Evolutionary conservation across 2,113 vertebrate species (phyloP), one percentile per base, ranked within the genome.

Genomic region (Capra hircus): DNA sequence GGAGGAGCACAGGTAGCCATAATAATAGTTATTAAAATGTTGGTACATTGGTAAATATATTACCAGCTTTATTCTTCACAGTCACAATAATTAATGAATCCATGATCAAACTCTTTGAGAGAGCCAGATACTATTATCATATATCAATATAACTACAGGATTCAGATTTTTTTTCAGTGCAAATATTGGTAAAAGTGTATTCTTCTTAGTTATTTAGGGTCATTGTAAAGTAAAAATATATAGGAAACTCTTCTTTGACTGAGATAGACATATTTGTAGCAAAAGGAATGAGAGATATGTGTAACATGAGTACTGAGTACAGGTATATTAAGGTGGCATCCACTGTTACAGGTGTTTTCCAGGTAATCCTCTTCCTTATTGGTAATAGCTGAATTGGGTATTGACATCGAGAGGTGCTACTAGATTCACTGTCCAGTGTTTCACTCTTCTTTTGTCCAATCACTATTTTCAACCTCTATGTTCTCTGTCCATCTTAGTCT

Each of bases 21-120:
- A 93, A 40, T 45, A 93, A 82, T 90, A 48, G n/a, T 80, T 71
- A 27, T 88, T 92, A 82, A 92, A 87, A 84, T 96, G 27, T 82
- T 53, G 23, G 12, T 50, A 33, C 52, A 81, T 93, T 90, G 14
- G 28, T 36, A 53, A 64, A 57, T 81, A 33, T 71, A 77, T 87
- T 90, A 60, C 8, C 21, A 94, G 74, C 60, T 7, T 92, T n/a
- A 40, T 90, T 89, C 48, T 89, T 94, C 53, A 88, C 59, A 87
- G 50, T 93, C 90, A 82, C 21, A 59, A n/a, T 52, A 93, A 15
- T 91, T 78, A 59, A 40, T 82, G 55, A 92, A n/a, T 45, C 25
- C 33, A 86, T 25, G 4, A n/a, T 83, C 25, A 74, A 59, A 88
- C 59, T 86, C 28, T 90, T 90, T 77, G 52, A 86, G 28, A 83